Percentiles rank a stretch among this genome's conserved stretches.
Evolutionary conservation across 2,797 vertebrate species (phyloP).

Genomic region (Xenentodon cancila): DNA sequence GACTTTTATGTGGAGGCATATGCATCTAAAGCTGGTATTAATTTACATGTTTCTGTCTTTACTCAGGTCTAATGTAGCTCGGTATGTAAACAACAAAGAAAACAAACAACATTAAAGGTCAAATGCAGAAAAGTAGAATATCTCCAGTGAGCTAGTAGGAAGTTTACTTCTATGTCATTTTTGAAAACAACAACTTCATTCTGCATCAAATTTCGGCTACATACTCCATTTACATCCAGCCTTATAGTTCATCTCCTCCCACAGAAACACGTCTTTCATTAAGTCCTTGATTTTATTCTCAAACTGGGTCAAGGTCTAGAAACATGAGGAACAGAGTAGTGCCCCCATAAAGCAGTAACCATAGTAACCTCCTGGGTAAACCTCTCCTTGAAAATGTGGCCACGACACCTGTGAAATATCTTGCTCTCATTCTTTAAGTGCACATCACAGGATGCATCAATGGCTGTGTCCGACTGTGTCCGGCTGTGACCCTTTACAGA

Average conservation of each 20-base stretch:
- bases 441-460: not conserved
- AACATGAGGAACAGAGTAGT: slow-evolving; percentile 28
- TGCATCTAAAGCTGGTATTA: too few relatives aligned
- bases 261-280: slow-evolving; percentile 17
- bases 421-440: slow-evolving; percentile 11
- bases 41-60: too few relatives aligned
- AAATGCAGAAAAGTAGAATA: too few relatives aligned
- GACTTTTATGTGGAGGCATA: not conserved
- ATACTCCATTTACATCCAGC: not conserved
- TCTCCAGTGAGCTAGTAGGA: too few relatives aligned
- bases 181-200: too few relatives aligned
- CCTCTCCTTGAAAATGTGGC: slow-evolving; percentile 41
- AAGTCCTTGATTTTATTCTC: slow-evolving; percentile 42
- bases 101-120: too few relatives aligned
- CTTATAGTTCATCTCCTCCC: slow-evolving; percentile 15
- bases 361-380: slow-evolving; percentile 39
- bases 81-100: too few relatives aligned
- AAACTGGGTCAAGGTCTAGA: slow-evolving; percentile 62
- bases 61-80: too few relatives aligned
- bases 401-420: slow-evolving; percentile 11
- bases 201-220: too few relatives aligned
- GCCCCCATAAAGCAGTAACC: slow-evolving; percentile 41
- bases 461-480: not conserved
- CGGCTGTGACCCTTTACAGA: too few relatives aligned
- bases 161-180: too few relatives aligned